These are phyloP conservation scores for Melinaea marsaeus DNA, from an alignment of 2,888 invertebrate genomes.

Conservation along the genomic window DNA sequence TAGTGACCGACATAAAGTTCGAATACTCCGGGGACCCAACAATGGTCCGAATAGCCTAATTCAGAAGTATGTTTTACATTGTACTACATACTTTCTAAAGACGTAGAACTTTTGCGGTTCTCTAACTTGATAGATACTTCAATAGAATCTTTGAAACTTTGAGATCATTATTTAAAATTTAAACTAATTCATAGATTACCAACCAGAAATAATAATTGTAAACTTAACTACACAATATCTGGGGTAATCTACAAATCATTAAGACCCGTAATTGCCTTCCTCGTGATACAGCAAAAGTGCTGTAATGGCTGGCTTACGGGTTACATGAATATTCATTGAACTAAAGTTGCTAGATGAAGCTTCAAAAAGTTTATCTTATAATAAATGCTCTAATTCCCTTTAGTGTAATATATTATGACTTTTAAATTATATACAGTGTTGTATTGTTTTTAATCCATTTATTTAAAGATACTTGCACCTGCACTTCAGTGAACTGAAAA, in stretches of 20 bases:
- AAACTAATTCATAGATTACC: not conserved
- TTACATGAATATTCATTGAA: conserved; percentile 56
- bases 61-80: not conserved
- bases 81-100: not conserved
- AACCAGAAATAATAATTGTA: conserved; percentile 4
- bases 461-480: too few relatives aligned
- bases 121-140: not conserved
- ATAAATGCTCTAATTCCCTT: not conserved
- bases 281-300: conserved; percentile 46
- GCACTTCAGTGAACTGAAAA: too few relatives aligned
- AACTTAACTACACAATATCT: conserved; percentile 3
- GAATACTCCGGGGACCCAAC: not conserved
- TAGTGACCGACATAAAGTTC: not conserved
- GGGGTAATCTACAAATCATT: not conserved
- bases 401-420: not conserved
- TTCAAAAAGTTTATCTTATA: conserved; percentile 53
- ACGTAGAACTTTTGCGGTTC: conserved; percentile 2
- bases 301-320: conserved; percentile 47
- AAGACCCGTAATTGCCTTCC: conserved; percentile 5
- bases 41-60: not conserved
- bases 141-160: conserved; percentile 1
- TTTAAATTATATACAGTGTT: too few relatives aligned
- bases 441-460: too few relatives aligned
- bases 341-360: conserved; percentile 52
- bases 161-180: not conserved